phyloP scores from a whole-genome alignment of 1,140 invertebrate species.

The Mycetomoellerius zeteki region DNA sequence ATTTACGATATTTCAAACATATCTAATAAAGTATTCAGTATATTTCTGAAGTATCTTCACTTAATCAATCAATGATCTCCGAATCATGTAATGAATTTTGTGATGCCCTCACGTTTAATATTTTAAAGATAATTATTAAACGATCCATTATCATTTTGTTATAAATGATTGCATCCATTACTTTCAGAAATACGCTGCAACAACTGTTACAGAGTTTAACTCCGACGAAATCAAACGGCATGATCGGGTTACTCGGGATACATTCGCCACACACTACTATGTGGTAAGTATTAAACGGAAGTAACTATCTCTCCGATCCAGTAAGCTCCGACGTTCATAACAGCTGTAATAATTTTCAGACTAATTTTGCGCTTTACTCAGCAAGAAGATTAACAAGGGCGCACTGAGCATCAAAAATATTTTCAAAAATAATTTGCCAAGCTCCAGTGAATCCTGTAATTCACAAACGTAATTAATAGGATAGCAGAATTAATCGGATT shows the following conservation, averaged over 20 bases:
- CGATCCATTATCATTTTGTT: background rate
- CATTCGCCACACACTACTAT: background rate
- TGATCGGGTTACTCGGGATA: background rate
- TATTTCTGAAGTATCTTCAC: background rate
- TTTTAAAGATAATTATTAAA: constrained; percentile 12
- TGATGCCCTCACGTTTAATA: background rate
- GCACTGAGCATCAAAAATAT: constrained; percentile 11
- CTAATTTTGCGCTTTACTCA: constrained; percentile 47
- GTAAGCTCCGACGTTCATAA: constrained; percentile 30
- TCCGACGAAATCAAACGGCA: constrained; percentile 26
- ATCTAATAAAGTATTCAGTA: background rate
- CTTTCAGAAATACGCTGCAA: background rate
- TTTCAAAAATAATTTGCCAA: constrained; percentile 4
- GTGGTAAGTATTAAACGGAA: constrained; percentile 32
- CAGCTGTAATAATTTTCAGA: constrained; percentile 40
- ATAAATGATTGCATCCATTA: background rate
- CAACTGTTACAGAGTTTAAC: constrained; percentile 27
- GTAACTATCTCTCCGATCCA: constrained; percentile 34
- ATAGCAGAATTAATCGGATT: constrained; percentile 12
- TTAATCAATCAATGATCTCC: background rate
- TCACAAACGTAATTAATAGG: constrained; percentile 10
- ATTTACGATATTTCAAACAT: background rate
- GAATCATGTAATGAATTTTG: background rate
- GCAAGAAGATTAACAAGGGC: constrained; percentile 22
- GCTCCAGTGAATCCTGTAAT: background rate